Base-by-base conservation (phyloP, 2,113 vertebrate species). In the Gavialis gangeticus region DNA sequence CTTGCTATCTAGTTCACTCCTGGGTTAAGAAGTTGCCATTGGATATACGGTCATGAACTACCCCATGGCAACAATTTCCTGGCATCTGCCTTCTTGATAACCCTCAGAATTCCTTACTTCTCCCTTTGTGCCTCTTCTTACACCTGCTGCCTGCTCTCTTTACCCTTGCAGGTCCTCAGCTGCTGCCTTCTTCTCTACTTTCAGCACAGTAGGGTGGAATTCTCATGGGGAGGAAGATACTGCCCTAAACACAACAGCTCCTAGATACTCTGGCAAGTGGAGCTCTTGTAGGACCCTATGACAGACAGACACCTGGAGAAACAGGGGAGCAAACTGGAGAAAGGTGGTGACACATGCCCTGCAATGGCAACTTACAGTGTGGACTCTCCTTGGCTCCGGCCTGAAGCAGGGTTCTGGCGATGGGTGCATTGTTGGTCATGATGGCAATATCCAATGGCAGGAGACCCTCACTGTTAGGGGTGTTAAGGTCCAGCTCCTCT, bases 381-480 rank as follows among this genome's bases (percentile, higher is more conserved):
- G 99, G 99, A 85, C 99, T 99, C 96, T 99, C 99, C 95, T 99
- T 99, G 3, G 99, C 99, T 57, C 99, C 99, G 0, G 99, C 98
- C 77, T 98, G 97, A 86, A 99, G 98, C 78, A 99, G 96, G 56
- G 98, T 98, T 96, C 98, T 98, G 84, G 99, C 99, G 24, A 99
- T 99, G 78, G 99, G 99, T 37, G 98, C 97, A 0, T 99, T 99
- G 98, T 99, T 99, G 95, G 99, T 99, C 98, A 99, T 99, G 97
- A 99, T 98, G 83, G 99, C 98, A 0, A 99, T 98, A 88, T 99
- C 99, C 69, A 99, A 97, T 2, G 99, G 99, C 79, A 99, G 97
- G 22, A 99, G 98, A 15, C 99, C 99, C 92, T 99, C 99, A 0
- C 99, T 99, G 97, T 99, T 99, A 5, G 99, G 99, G 14, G 99